Base-by-base conservation (phyloP, 2,797 vertebrate species). In the Chrosomus eos region DNA sequence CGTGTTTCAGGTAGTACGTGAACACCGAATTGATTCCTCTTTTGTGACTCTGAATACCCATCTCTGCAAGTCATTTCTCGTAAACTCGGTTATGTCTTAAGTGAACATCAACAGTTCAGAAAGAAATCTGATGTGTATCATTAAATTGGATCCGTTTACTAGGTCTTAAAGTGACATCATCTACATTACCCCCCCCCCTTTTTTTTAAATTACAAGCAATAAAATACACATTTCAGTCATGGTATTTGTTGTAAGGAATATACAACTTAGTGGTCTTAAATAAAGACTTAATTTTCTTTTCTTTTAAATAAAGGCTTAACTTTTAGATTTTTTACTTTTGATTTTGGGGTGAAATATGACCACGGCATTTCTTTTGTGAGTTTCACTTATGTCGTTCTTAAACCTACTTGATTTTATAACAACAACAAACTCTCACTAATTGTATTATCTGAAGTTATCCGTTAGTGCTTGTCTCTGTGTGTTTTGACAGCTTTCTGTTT, bases 401-500 rank as follows among this genome's bases (percentile, higher is more conserved):
- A 80, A 55, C 33, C 66, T n/a, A 43, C 7, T 23, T 60, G 40
- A 45, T 84, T 40, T 84, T 68, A 72, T 23, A 51, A 64, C 8
- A 36, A 77, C 40, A 33, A 62, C 33, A 71, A 33, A 45, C 23
- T 55, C 40, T 74, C 60, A n/a, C 51, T 73, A 74, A 48, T 75
- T 80, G 70, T 62, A 26, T 26, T 90, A 90, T 95, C 93, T 95
- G 94, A 95, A 58, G 45, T 6, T 48, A 48, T 21, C 92, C 8
- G 1, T 38, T 77, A 93, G 93, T 94, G 92, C 94, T 94, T 91
- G 90, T 91, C 88, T 85, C 53, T 95, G 91, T 95, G 91, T 92
- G 76, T 58, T 81, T 67, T 95, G 94, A 88, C 58, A 83, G 72
- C 76, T 86, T 87, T 91, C 16, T 62, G 36, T n/a, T 28, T 38